Evolutionary conservation across 2,797 vertebrate species (phyloP).

Genomic region (Zalophus californianus): DNA sequence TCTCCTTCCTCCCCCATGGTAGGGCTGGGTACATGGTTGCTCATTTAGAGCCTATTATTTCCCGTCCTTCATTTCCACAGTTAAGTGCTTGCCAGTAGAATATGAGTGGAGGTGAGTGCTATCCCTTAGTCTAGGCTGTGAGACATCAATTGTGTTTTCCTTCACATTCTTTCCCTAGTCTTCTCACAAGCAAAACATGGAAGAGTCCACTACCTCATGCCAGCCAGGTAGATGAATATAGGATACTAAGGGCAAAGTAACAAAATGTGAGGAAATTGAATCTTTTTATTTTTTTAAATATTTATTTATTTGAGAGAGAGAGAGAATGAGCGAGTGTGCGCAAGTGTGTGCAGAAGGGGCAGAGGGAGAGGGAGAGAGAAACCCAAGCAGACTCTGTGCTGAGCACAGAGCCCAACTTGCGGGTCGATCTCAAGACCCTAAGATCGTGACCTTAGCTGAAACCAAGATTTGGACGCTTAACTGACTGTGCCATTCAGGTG

Average conservation of each 20-base stretch:
- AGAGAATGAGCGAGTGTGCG: no score
- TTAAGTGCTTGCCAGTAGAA: neutral
- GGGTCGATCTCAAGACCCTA: neutral
- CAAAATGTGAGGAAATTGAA: neutral
- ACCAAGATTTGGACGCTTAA: neutral
- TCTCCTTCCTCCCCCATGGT: neutral
- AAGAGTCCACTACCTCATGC: neutral
- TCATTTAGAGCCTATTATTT: neutral
- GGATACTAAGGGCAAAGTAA: neutral
- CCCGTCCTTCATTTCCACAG: neutral
- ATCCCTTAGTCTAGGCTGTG: neutral
- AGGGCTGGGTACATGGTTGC: neutral
- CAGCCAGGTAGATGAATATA: neutral
- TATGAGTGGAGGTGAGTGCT: neutral
- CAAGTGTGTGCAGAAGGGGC: neutral
- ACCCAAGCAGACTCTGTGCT: neutral
- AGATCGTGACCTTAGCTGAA: neutral
- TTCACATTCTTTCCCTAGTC: neutral
- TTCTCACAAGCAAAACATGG: neutral
- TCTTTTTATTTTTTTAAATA: neutral
- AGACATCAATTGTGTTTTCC: neutral
- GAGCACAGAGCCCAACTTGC: neutral
- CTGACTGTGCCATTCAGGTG: neutral
- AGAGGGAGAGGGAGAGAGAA: neutral
- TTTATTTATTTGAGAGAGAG: neutral